Evolutionary conservation across 23 tunicate species (phyloP), one percentile per base, ranked within the genome.

Genomic region (Styela plicata): DNA sequence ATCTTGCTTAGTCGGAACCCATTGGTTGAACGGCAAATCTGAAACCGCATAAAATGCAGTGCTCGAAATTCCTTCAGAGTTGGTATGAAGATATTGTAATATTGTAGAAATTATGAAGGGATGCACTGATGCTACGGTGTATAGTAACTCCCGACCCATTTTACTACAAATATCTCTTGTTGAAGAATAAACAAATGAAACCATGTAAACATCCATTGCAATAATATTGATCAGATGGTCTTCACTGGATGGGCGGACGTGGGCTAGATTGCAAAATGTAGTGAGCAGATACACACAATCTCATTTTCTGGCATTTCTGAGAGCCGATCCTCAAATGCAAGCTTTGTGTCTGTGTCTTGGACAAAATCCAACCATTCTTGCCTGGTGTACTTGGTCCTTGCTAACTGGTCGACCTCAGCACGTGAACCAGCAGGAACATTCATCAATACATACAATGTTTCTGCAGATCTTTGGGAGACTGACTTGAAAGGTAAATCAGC

Each of bases 281-380:
- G 98, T 87, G 23, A 93, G 80, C 28, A 93, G 69, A 85, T 93
- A 93, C 44, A n/a, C n/a, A 93, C 98, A 69, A 93, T 79, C 71
- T 93, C 98, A 78, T 93, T 93, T 52, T 88, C 88, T 5, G 98
- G 93, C 98, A 93, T 88, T 27, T 76, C 73, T 21, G 98, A 93
- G 24, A 93, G 64, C 26, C 88, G 98, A 3, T 93, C 98, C 33
- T 93, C 98, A 65, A 93, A 93, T 21, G 90, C 98, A 2, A 93
- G 80, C 32, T 93, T 88, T 20, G 92, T 93, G 87, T 93, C 98
- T n/a, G 98, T 85, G 63, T 93, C 98, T 74, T 93, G 89, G 36
- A 93, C 86, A 70, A 93, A 93, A 31, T 93, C 98, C 29, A 88
- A 71, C 98, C 98, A 93, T 34, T 93, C 98, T 36, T 88, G 89